phyloP scores from a whole-genome alignment of 1,140 invertebrate species.

The Zelostemma sp. region DNA sequence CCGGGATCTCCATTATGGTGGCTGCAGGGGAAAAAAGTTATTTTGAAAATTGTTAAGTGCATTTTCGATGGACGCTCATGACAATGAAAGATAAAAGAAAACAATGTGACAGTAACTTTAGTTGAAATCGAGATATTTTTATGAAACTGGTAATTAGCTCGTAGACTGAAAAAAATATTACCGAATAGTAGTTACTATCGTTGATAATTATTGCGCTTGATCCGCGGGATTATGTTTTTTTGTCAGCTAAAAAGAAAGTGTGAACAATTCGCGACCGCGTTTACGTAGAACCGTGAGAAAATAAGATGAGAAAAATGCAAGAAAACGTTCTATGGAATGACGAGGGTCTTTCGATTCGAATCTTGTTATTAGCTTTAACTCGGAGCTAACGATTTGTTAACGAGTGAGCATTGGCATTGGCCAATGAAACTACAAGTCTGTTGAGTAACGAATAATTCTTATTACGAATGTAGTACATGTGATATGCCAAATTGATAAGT shows the following conservation, averaged over 20 bases:
- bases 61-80: constrained; percentile 27
- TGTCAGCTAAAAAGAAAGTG: too few relatives aligned
- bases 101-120: constrained; percentile 30
- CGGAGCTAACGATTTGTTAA: constrained; percentile 10
- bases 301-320: background rate
- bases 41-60: constrained; percentile 15
- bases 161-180: constrained; percentile 48
- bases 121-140: constrained; percentile 39
- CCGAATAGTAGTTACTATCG: constrained; percentile 42
- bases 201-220: constrained; percentile 41
- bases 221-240: constrained; percentile 12
- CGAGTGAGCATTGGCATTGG: constrained; percentile 19
- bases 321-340: constrained; percentile 36
- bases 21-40: constrained; percentile 19
- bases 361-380: constrained; percentile 22
- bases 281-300: too few relatives aligned
- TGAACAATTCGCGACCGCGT: background rate
- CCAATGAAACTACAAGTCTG: constrained; percentile 13
- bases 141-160: constrained; percentile 50
- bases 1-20: constrained; percentile 8
- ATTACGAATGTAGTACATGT: constrained; percentile 8
- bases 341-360: constrained; percentile 11
- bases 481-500: constrained; percentile 22
- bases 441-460: constrained; percentile 1
- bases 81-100: constrained; percentile 27